Conservation (phyloP, 2,888 invertebrate genomes). For the Conops quadrifasciatus region DNA sequence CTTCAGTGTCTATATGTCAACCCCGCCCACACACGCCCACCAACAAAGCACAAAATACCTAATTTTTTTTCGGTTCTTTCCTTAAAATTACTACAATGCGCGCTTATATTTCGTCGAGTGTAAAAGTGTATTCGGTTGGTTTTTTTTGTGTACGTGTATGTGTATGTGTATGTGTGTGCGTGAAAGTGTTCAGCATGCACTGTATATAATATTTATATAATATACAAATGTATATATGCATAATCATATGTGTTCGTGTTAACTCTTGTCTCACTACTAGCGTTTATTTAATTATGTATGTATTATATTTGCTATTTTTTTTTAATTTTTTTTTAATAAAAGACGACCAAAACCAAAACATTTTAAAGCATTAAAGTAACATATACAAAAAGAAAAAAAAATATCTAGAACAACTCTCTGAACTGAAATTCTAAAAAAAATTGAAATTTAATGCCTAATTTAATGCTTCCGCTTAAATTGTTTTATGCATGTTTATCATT, state of each 20-base stretch:
- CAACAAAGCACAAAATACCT: neutral
- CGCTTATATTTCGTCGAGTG: neutral
- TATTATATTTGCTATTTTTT: neutral
- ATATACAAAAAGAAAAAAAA: neutral
- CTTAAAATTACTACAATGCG: neutral
- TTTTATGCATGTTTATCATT: neutral
- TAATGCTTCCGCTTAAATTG: neutral
- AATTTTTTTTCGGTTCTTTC: neutral
- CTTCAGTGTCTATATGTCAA: neutral
- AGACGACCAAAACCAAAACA: neutral
- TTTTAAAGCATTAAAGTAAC: neutral
- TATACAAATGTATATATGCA: conserved; percentile 39
- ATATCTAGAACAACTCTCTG: neutral
- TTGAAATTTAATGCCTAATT: neutral
- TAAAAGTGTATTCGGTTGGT: neutral
- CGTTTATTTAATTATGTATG: neutral
- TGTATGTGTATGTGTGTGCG: conserved; percentile 9
- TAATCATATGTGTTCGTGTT: conserved; percentile 47
- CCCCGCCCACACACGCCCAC: neutral
- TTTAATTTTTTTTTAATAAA: neutral
- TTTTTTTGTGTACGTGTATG: neutral
- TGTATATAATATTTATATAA: neutral
- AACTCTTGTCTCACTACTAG: conserved; percentile 50
- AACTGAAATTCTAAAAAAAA: neutral
- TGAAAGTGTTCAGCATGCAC: neutral